phyloP scores from a whole-genome alignment of 2,113 vertebrate species.

The Neopipo cinnamomea region DNA sequence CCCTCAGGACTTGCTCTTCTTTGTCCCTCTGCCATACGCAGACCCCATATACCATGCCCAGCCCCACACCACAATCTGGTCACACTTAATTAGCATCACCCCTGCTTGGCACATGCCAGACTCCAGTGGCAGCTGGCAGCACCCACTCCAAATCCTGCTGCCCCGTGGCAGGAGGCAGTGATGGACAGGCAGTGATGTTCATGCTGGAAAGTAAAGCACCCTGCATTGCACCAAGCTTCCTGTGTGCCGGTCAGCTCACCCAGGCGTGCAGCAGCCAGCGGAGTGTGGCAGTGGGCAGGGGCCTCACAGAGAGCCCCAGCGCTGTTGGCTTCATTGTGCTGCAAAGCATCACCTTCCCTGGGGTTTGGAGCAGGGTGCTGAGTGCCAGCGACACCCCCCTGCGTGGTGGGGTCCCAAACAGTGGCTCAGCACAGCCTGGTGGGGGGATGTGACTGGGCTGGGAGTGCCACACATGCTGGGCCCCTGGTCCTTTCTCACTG shows the following conservation, averaged over 20 bases:
- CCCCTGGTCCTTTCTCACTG: neutral
- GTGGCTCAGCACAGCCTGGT: neutral
- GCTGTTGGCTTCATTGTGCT: neutral
- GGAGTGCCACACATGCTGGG: rapidly evolving
- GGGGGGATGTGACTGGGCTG: rapidly evolving
- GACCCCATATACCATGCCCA: rapidly evolving
- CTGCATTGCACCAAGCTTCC: neutral
- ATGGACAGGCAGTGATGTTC: neutral
- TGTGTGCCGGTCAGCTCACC: rapidly evolving
- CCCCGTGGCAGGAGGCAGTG: rapidly evolving
- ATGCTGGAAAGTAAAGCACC: neutral
- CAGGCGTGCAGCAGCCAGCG: rapidly evolving
- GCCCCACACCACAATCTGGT: neutral
- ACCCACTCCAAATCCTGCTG: neutral
- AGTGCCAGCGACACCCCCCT: too few relatives aligned
- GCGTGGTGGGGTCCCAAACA: rapidly evolving
- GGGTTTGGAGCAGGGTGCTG: neutral
- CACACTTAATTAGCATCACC: neutral
- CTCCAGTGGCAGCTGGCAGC: neutral
- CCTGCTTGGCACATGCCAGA: neutral
- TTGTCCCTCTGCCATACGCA: neutral
- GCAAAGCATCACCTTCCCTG: neutral
- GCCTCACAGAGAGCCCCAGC: neutral
- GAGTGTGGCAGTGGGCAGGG: neutral
- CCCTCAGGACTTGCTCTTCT: neutral